These are phyloP conservation scores for Eonycteris spelaea DNA, from an alignment of 2,113 vertebrate genomes.

Conservation along the genomic window DNA sequence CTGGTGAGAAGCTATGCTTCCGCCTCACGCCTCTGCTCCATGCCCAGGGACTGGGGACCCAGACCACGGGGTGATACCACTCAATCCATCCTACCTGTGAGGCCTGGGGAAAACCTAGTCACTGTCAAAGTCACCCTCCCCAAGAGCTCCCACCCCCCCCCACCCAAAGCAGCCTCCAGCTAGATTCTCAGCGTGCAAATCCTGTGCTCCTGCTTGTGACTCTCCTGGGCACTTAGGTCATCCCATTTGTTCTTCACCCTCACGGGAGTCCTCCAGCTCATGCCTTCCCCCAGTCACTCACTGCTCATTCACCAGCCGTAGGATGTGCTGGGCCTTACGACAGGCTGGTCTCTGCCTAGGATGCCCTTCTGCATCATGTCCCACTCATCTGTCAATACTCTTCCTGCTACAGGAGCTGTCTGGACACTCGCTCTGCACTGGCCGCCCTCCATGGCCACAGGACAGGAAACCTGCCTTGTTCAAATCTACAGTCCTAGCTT, in stretches of 20 bases:
- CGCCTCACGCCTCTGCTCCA: background rate
- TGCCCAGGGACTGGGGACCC: background rate
- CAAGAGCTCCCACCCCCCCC: background rate
- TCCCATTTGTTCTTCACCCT: background rate
- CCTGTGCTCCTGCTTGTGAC: background rate
- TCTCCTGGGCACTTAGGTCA: background rate
- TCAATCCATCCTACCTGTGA: background rate
- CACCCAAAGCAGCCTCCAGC: background rate
- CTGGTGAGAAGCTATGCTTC: background rate
- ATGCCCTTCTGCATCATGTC: background rate
- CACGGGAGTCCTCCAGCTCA: background rate
- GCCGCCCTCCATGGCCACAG: background rate
- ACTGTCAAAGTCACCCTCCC: background rate
- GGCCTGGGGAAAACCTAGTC: background rate
- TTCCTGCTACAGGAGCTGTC: background rate
- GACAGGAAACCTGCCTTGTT: background rate
- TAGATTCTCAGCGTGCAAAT: background rate
- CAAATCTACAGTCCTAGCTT: background rate
- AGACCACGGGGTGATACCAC: background rate
- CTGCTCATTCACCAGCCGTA: background rate
- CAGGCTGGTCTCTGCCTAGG: background rate
- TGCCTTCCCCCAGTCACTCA: background rate
- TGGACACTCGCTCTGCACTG: background rate
- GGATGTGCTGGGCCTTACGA: background rate
- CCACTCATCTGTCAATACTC: background rate